Evolutionary conservation across 2,888 invertebrate species (phyloP).

Genomic region (Archaeoteleia sp.): DNA sequence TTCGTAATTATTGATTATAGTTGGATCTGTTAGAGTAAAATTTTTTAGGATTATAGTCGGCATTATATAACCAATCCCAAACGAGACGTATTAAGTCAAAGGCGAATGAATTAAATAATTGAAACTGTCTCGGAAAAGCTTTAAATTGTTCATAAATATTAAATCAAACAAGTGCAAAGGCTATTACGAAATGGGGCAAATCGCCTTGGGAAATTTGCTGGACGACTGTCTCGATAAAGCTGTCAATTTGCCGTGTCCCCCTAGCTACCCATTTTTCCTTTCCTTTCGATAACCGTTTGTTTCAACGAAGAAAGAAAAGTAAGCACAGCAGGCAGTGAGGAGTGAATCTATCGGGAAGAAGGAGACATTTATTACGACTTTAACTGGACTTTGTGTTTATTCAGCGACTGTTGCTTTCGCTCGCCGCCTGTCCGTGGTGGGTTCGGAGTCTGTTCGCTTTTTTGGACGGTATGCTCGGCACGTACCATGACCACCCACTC

Average conservation of each 20-base stretch:
- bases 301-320: constrained; percentile 62
- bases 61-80: no score
- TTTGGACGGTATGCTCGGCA: constrained; percentile 64
- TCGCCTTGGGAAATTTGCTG: constrained; percentile 40
- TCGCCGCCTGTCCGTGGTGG: constrained; percentile 45
- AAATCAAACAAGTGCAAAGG: no score
- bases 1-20: no score
- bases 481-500: constrained; percentile 66
- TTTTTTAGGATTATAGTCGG: no score
- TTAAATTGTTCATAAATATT: no score
- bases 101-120: no score
- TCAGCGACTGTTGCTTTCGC: constrained; percentile 72
- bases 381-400: constrained; percentile 74
- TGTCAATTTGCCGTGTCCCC: constrained; percentile 68
- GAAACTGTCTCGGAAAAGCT: no score
- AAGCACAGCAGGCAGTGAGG: constrained; percentile 55
- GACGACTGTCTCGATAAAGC: constrained; percentile 66
- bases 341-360: constrained; percentile 49
- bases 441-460: constrained; percentile 35
- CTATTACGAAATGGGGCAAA: not conserved
- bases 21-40: no score
- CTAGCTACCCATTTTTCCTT: constrained; percentile 30
- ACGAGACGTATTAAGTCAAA: no score
- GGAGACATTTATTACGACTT: constrained; percentile 73
- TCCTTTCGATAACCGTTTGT: constrained; percentile 60